Evolutionary conservation across 2,113 vertebrate genomes (phyloP), one percentile per base, ranked within the genome.

Genomic region (Marmota monax): DNA sequence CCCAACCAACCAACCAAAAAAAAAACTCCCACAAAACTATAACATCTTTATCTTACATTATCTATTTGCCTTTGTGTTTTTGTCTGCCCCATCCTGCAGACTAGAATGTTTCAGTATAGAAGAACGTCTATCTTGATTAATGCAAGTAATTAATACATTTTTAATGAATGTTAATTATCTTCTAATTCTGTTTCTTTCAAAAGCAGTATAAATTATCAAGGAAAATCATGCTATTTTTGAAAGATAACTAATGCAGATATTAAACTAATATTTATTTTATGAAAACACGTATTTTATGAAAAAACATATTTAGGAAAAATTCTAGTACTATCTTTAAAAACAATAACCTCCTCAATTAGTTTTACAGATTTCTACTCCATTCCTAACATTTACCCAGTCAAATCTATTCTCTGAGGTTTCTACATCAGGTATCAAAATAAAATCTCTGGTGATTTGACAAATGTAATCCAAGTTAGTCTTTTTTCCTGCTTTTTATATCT

Each of bases 181-280:
- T 83, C 67, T 58, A 65, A 94, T 86, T 91, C 86, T 94, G 10
- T 76, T 78, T 27, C 63, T 96, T 85, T 94, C 27, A 79, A 93
- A 78, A 96, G n/a, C 37, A 89, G 72, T 63, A 39, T 45, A 10
- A 92, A n/a, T 73, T 69, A 91, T 29, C 56, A 91, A 88, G 48
- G 3, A 84, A 4, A 84, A 70, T 79, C 42, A 84, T 76, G 17
- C 4, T 93, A 53, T 20, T 91, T 85, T 63, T 88, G n/a, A 87
- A 93, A 82, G 6, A 77, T 90, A 74, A 83, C 8, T 45, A 69
- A 18, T 80, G 83, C 0, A 74, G 17, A 48, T 32, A 84, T 37
- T 82, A n/a, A 32, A 72, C 37, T 77, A 51, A n/a, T 79, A 78
- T 88, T 91, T 80, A 82, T 17, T 95, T 83, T 88, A 73, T 82